Evolutionary conservation across 1,140 invertebrate species (phyloP).

Genomic region (Oedothorax gibbosus): DNA sequence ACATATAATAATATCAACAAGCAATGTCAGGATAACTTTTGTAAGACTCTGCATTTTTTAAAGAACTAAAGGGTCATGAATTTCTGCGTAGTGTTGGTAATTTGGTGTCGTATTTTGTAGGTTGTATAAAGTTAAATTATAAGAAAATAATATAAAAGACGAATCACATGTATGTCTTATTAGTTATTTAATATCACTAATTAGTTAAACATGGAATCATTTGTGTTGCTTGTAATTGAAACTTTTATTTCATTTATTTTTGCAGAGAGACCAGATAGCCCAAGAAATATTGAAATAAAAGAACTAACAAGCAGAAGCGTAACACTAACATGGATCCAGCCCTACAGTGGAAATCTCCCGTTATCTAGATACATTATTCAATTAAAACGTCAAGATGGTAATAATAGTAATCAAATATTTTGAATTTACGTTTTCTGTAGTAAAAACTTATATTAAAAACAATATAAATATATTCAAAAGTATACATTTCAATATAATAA

Average conservation of each 20-base stretch:
- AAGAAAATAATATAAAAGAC: neutral
- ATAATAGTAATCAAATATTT: neutral
- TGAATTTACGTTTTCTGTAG: too few species aligned
- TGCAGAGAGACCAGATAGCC: slow-evolving; percentile 69
- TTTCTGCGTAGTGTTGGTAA: too few species aligned
- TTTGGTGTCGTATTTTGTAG: too few species aligned
- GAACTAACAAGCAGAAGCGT: slow-evolving; percentile 73
- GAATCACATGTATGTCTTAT: neutral
- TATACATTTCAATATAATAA: too few species aligned
- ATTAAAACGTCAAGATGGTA: slow-evolving; percentile 75
- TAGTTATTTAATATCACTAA: neutral
- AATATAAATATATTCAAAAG: too few species aligned
- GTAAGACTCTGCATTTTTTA: too few species aligned
- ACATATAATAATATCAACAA: too few species aligned
- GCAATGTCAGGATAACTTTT: too few species aligned
- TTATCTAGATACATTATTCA: slow-evolving; percentile 82
- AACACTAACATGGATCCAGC: slow-evolving; percentile 78
- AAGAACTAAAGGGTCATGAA: too few species aligned
- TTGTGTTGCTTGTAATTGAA: neutral
- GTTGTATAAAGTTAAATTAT: too few species aligned
- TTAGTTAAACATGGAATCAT: neutral
- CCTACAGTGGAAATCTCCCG: slow-evolving; percentile 83
- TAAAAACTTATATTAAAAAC: too few species aligned
- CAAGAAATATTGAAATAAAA: slow-evolving; percentile 65
- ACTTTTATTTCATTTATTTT: neutral